Percentiles rank a stretch among this genome's conserved stretches.
Conservation (phyloP, 1,140 invertebrate species). For the Phymorhynchus buccinoides region DNA sequence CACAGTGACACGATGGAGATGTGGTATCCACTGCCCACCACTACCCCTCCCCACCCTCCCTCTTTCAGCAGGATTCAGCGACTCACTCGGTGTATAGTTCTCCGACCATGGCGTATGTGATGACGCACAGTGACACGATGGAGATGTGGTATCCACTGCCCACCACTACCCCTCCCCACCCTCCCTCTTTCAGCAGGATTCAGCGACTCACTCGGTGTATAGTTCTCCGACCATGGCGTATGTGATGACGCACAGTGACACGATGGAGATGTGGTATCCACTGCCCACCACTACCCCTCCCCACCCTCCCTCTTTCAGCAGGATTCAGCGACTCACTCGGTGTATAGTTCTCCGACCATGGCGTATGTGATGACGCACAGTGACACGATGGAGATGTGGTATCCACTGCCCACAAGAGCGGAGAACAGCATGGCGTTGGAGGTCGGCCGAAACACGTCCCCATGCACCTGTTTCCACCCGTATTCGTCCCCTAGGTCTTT, state of each 20-base stretch:
- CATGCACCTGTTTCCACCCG: slow-evolving; percentile 99
- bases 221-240: slow-evolving; percentile 98
- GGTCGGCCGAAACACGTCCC: slow-evolving; percentile 97
- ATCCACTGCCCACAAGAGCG: slow-evolving; percentile 94
- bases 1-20: no score
- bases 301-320: no score
- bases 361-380: slow-evolving; percentile 95
- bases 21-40: no score
- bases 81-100: slow-evolving; percentile 97
- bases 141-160: slow-evolving; percentile 97
- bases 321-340: slow-evolving; percentile 85
- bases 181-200: no score
- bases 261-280: slow-evolving; percentile 94
- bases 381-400: slow-evolving; percentile 93
- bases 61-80: no score
- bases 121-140: slow-evolving; percentile 92
- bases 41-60: no score
- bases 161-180: no score
- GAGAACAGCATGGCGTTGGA: slow-evolving; percentile 93
- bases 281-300: slow-evolving; percentile 96
- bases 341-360: slow-evolving; percentile 98
- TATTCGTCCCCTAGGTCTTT: slow-evolving; percentile 99
- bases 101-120: slow-evolving; percentile 95
- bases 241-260: slow-evolving; percentile 92
- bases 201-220: slow-evolving; percentile 93